These are phyloP conservation scores for Beaufortia kweichowensis DNA, from an alignment of 2,113 vertebrate genomes.

Conservation along the genomic window DNA sequence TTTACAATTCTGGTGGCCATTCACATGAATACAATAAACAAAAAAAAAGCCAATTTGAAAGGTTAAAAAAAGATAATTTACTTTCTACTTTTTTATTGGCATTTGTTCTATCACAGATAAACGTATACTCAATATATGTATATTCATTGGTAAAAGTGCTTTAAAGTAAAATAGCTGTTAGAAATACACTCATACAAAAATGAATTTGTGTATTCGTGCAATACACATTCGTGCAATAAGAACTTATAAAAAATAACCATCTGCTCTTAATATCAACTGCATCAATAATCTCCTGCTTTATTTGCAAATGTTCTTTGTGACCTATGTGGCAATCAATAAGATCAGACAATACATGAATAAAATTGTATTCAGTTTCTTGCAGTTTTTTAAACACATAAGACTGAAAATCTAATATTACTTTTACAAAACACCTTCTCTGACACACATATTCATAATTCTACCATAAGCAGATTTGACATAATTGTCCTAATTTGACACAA, in stretches of 20 bases:
- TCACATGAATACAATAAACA: no score
- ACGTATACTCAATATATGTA: no score
- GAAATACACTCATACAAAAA: neutral
- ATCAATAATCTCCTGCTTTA: neutral
- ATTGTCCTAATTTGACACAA: neutral
- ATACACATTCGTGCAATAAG: neutral
- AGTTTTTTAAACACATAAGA: neutral
- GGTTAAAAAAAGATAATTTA: no score
- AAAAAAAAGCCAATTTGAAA: no score
- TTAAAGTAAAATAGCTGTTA: neutral
- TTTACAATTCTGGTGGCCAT: no score
- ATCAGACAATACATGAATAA: neutral
- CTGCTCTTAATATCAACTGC: neutral
- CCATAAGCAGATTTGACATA: conserved; percentile 25
- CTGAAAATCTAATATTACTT: neutral
- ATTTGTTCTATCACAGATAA: no score
- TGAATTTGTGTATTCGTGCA: neutral
- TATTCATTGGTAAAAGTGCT: no score
- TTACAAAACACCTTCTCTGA: neutral
- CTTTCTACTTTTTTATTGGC: no score
- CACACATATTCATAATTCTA: neutral
- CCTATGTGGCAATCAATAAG: neutral
- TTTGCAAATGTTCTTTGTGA: neutral
- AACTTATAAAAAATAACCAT: conserved; percentile 1
- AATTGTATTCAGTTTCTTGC: conserved; percentile 2